Conservation (phyloP, 1,140 invertebrate species). For the Papilio xuthus region DNA sequence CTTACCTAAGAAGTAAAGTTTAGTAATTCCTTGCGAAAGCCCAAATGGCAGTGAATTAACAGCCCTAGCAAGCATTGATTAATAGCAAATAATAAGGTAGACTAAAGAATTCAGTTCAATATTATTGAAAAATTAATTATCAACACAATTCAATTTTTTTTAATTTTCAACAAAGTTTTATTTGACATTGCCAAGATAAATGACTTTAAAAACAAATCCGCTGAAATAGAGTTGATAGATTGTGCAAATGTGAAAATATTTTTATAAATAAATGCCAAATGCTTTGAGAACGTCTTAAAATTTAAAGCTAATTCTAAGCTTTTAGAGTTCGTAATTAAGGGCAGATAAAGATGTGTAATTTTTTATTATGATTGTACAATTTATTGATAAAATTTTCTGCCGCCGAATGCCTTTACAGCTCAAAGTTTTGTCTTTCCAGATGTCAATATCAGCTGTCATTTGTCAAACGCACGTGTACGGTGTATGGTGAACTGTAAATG, state of each 20-base stretch:
- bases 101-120: slow-evolving; percentile 14
- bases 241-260: not conserved
- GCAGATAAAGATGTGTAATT: not conserved
- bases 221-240: too few relatives aligned
- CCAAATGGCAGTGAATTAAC: slow-evolving; percentile 75
- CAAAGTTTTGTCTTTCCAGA: not conserved
- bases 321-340: too few relatives aligned
- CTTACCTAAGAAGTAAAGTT: slow-evolving; percentile 84
- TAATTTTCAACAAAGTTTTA: not conserved
- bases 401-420: not conserved
- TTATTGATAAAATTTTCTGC: too few relatives aligned
- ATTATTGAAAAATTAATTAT: not conserved
- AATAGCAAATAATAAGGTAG: slow-evolving; percentile 29
- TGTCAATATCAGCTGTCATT: slow-evolving; percentile 21
- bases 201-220: not conserved
- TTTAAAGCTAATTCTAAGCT: too few relatives aligned
- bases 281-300: not conserved
- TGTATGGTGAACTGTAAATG: slow-evolving; percentile 1
- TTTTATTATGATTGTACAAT: not conserved
- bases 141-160: not conserved
- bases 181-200: not conserved
- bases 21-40: slow-evolving; percentile 78
- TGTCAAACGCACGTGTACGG: slow-evolving; percentile 30
- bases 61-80: slow-evolving; percentile 76
- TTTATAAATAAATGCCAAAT: not conserved